Evolutionary conservation across 1,140 invertebrate genomes (phyloP).

Genomic region (Zaprionus tsacasi): DNA sequence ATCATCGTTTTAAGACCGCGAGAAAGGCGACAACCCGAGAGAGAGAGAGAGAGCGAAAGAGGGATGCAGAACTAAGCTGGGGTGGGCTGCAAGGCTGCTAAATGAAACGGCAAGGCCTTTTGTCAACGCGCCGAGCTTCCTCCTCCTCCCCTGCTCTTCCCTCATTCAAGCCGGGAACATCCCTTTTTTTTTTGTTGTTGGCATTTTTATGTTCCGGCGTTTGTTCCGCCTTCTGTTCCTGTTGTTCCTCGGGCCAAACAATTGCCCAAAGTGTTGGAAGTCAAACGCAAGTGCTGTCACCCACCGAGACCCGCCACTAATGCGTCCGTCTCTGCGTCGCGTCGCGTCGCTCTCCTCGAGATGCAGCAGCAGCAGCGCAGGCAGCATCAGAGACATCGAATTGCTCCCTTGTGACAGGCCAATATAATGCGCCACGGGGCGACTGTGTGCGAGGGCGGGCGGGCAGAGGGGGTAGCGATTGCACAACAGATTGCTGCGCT

Average conservation of each 20-base stretch:
- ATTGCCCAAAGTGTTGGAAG: conserved; percentile 83
- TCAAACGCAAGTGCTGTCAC: conserved; percentile 76
- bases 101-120: conserved; percentile 81
- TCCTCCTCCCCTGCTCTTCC: not conserved
- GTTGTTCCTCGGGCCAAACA: conserved; percentile 60
- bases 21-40: conserved; percentile 67
- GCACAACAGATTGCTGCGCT: conserved; percentile 83
- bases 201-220: conserved; percentile 82
- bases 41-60: conserved; percentile 3
- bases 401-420: conserved; percentile 84
- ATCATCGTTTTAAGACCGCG: conserved; percentile 84
- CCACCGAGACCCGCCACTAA: conserved; percentile 32
- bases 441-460: conserved; percentile 24
- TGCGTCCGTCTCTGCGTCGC: conserved; percentile 51
- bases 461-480: conserved; percentile 54
- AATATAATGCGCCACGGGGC: conserved; percentile 83
- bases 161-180: conserved; percentile 27
- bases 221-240: conserved; percentile 84
- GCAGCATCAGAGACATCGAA: conserved; percentile 66
- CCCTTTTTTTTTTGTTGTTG: conserved; percentile 53
- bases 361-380: conserved; percentile 28
- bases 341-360: conserved; percentile 23
- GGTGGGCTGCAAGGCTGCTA: conserved; percentile 63
- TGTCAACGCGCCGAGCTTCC: conserved; percentile 62
- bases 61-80: conserved; percentile 30